phyloP scores from a whole-genome alignment of 2,113 vertebrate species.

The Toxotes chatareus region DNA sequence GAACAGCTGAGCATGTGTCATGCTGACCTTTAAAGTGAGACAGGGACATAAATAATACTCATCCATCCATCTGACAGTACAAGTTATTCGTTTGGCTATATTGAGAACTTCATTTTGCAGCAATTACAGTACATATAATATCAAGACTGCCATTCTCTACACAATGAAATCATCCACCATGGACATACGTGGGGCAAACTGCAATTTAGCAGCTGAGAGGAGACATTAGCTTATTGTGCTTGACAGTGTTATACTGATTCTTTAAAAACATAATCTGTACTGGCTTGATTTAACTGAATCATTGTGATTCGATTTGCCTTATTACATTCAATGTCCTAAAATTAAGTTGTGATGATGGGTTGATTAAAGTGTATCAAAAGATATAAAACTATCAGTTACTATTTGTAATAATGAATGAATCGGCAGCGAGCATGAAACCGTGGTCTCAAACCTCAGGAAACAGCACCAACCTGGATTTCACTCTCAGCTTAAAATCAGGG shows the following conservation, averaged over 20 bases:
- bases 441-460: background rate
- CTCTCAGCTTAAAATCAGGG: background rate
- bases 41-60: constrained; percentile 29
- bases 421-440: constrained; percentile 1
- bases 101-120: background rate
- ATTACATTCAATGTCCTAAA: constrained; percentile 47
- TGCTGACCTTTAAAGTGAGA: constrained; percentile 3
- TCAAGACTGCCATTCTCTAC: constrained; percentile 37
- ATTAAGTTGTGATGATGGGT: constrained; percentile 35
- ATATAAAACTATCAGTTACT: constrained; percentile 5
- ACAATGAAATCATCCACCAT: constrained; percentile 48
- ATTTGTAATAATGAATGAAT: constrained; percentile 24
- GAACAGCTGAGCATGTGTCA: background rate
- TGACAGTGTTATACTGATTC: constrained; percentile 12
- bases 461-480: background rate
- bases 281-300: constrained; percentile 44
- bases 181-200: constrained; percentile 35
- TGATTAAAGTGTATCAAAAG: constrained; percentile 50
- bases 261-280: constrained; percentile 21
- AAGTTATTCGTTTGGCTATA: background rate
- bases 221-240: constrained; percentile 32
- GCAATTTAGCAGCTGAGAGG: constrained; percentile 39
- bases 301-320: constrained; percentile 51
- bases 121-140: constrained; percentile 17
- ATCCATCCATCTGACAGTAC: constrained; percentile 1